Base-by-base conservation (phyloP, 2,888 invertebrate species). In the Hoplodrina blanda region DNA sequence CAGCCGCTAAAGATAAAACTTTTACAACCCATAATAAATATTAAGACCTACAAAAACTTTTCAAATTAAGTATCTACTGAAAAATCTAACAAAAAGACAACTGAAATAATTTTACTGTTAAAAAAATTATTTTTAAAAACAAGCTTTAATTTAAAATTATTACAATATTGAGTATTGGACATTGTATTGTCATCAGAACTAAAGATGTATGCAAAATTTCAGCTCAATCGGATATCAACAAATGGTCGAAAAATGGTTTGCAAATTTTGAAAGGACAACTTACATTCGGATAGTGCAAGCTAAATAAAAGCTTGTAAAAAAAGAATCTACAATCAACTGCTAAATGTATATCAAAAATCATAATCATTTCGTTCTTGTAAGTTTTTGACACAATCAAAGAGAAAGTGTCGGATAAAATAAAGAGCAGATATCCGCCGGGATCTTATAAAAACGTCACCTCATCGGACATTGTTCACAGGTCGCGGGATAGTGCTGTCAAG, bases 391-490 rank as follows among this genome's bases (percentile, higher is more conserved):
- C 77, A 82, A 84, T 84, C 87, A 71, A 76, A 78, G 69, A 59
- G 76, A 69, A 78, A 83, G 68, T 81, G 81, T 79, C 79, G 70
- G 74, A 81, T 78, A 88, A 91, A 87, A 85, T 85, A 79, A 84
- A 84, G 83, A 76, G 76, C 76, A 78, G 80, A 75, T 82, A 85
- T 75, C 84, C 76, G 60, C 46, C 44, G 80, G 84, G 83, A 83
- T 83, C 80, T 85, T 87, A 85, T 84, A 84, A 87, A 88, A 91
- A 88, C 82, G 85, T 87, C 86, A 87, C 86, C 81, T 86, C 85
- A 81, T 87, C 81, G 85, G 86, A 86, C 88, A 84, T 86, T 87
- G 89, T 85, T 86, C 87, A 82, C 87, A 87, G 88, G 85, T 88
- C 83, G 81, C 62, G 62, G 52, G 54, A 70, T 80, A 82, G 86